Evolutionary conservation across 1,140 invertebrate species (phyloP), one percentile per base, ranked within the genome.

Genomic region (Apis cerana): DNA sequence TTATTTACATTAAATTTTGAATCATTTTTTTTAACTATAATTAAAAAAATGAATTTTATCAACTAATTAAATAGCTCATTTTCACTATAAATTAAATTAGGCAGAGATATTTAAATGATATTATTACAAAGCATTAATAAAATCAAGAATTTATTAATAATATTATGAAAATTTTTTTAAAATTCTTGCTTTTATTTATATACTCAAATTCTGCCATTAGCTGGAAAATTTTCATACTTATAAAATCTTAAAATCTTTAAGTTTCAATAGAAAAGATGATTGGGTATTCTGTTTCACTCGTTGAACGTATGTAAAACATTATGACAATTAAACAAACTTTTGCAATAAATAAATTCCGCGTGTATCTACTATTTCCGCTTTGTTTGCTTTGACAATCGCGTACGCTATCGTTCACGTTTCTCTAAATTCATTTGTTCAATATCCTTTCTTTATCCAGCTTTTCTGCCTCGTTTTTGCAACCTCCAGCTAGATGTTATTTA

Each of bases 321-420:
- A 70, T 15, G 68, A 71, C 27, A 65, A 62, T 21, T 23, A 67
- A 58, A 69, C 21, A 27, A 74, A 56, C 52, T 23, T 48, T 70
- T 33, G 64, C n/a, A 56, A 21, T 56, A 17, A 52, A 61, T 61
- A 83, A 12, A 56, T 86, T 48, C 52, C 43, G 8, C 58, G 80
- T 61, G 56, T 58, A 65, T 70, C 21, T 65, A 64, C 54, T 61
- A 65, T 79, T 72, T 67, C 59, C 71, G 85, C 85, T 86, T 86
- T 84, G 61, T 33, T 68, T 56, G 84, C 83, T 62, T 86, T 80
- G 79, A 87, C 64, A 82, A 86, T 50, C 85, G 82, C 80, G 75
- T 86, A 70, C 56, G 69, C 54, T 86, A 48, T 52, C n/a, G 13
- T 65, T 52, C 79, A 69, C 64, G 65, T 86, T 72, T 74, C 58